A percentile compares a stretch with the other conserved stretches of the same genome.
Conservation (phyloP, 2,797 vertebrate species). For the Scolopax bukidnonensis region DNA sequence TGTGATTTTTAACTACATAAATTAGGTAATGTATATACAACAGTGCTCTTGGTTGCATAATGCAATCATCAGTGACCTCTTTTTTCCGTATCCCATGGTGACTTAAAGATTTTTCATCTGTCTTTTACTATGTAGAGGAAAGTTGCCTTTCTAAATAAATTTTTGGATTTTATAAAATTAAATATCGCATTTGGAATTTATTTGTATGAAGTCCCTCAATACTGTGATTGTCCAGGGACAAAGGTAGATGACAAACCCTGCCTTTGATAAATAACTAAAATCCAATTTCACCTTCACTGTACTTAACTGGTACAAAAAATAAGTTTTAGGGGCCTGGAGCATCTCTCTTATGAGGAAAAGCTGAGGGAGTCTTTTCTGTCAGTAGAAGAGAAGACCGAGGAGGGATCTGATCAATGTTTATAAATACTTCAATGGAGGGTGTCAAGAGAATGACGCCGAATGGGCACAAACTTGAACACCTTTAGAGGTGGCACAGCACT, state of each 20-base stretch:
- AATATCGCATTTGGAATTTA: not conserved
- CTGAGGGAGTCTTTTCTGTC: too few species aligned
- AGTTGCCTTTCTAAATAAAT: not conserved
- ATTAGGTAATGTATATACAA: not conserved
- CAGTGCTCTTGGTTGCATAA: not conserved
- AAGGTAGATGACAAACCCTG: not conserved
- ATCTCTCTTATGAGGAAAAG: too few species aligned
- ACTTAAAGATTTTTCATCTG: not conserved
- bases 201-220: not conserved
- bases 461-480: too few species aligned
- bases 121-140: not conserved
- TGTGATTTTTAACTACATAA: not conserved
- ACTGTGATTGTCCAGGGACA: not conserved
- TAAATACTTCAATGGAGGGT: too few species aligned
- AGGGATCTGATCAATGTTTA: too few species aligned
- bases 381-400: too few species aligned
- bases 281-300: not conserved
- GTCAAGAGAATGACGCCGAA: too few species aligned
- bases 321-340: not conserved
- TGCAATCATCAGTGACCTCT: not conserved
- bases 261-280: not conserved
- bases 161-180: not conserved
- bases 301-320: not conserved
- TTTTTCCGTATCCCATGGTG: not conserved
- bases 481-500: too few species aligned